phyloP scores from a whole-genome alignment of 2,797 vertebrate species.

The Malurus leucopterus region DNA sequence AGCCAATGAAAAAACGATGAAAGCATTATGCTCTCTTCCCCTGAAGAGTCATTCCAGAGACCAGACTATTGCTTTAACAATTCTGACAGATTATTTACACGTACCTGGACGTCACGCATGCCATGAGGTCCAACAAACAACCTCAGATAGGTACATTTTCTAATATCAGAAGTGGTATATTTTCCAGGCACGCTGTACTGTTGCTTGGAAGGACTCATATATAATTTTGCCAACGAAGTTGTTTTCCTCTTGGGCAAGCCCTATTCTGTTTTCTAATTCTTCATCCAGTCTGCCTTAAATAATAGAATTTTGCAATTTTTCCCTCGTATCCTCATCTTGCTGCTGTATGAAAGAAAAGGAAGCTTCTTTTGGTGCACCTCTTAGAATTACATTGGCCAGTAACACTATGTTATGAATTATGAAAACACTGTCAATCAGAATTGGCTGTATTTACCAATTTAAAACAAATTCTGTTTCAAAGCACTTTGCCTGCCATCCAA shows the following conservation, averaged over 20 bases:
- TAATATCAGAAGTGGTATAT: not conserved
- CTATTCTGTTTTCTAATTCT: not conserved
- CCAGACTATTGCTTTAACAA: slow-evolving; percentile 10
- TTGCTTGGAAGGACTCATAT: not conserved
- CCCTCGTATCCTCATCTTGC: not conserved
- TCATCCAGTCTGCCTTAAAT: not conserved
- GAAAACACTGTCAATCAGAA: slow-evolving; percentile 66
- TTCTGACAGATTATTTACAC: not conserved
- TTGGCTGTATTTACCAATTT: slow-evolving; percentile 62
- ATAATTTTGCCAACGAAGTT: slow-evolving; percentile 35
- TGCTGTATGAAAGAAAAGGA: slow-evolving; percentile 28
- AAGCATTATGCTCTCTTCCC: not conserved
- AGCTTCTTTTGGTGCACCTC: slow-evolving; percentile 22
- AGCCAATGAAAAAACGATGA: not conserved
- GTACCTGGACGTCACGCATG: not conserved
- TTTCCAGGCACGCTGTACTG: not conserved
- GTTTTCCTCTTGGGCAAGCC: slow-evolving; percentile 12
- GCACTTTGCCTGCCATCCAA: slow-evolving; percentile 60
- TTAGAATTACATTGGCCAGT: slow-evolving; percentile 50
- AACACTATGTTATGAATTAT: slow-evolving; percentile 56
- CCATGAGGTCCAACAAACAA: not conserved
- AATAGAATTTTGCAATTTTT: not conserved
- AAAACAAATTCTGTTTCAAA: slow-evolving; percentile 71
- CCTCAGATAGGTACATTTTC: not conserved
- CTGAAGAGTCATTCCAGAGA: not conserved